Evolutionary conservation across 2,797 vertebrate genomes (phyloP).

Genomic region (Pelobates cultripes): DNA sequence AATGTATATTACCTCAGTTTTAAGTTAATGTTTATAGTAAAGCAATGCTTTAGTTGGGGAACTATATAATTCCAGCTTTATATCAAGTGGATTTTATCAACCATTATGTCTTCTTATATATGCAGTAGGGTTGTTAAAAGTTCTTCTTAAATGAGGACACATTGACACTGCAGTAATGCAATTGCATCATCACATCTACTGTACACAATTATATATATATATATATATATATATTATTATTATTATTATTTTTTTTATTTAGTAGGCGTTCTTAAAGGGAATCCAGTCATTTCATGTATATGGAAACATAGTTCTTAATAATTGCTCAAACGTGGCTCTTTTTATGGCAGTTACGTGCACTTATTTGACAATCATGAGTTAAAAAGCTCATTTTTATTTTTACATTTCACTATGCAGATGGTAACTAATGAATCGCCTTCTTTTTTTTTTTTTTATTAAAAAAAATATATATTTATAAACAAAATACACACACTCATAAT

Average conservation of each 20-base stretch:
- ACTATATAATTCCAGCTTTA: background rate
- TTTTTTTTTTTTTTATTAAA: background rate
- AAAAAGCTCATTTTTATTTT: constrained; percentile 23
- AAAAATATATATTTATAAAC: no score
- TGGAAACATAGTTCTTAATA: background rate
- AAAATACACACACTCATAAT: no score
- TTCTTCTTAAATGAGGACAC: background rate
- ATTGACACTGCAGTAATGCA: no score
- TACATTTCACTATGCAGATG: constrained; percentile 5
- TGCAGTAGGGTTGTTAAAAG: background rate
- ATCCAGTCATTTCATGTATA: background rate
- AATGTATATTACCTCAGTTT: constrained; percentile 73
- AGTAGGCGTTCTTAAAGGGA: background rate
- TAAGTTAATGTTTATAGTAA: constrained; percentile 63
- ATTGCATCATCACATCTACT: no score
- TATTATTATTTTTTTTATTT: no score
- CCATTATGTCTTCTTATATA: background rate
- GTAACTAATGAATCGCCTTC: constrained; percentile 56
- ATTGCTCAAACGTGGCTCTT: background rate
- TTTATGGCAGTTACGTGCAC: constrained; percentile 10
- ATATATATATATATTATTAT: no score
- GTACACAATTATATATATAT: no score
- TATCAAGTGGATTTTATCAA: background rate
- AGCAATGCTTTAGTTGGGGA: constrained; percentile 59
- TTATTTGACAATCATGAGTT: constrained; percentile 44